These are phyloP conservation scores for Liodrosophila aerea DNA, from an alignment of 2,888 invertebrate genomes.

Conservation along the genomic window DNA sequence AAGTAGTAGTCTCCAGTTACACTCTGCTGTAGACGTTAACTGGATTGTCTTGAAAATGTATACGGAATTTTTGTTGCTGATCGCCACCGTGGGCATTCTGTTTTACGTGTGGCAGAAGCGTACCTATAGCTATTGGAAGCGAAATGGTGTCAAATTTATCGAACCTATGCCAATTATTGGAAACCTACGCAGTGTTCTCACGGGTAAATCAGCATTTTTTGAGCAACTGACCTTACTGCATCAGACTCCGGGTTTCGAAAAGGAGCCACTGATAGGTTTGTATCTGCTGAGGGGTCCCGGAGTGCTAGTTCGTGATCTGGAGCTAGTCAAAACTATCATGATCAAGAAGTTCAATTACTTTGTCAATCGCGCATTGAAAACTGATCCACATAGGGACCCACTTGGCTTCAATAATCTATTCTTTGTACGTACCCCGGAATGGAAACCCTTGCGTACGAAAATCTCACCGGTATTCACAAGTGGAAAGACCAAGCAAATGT, in stretches of 20 bases:
- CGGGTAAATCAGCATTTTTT: constrained; percentile 1
- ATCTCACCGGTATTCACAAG: constrained; percentile 82
- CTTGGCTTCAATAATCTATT: constrained; percentile 17
- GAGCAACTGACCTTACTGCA: constrained; percentile 2
- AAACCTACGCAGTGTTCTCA: not conserved
- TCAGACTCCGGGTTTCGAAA: constrained; percentile 1
- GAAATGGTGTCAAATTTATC: not conserved
- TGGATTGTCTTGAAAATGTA: constrained; percentile 1
- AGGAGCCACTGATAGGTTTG: constrained; percentile 9
- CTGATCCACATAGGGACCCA: constrained; percentile 11
- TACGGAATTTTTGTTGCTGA: not conserved
- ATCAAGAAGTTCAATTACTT: constrained; percentile 82
- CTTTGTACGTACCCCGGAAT: constrained; percentile 5
- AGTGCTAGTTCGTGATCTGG: constrained; percentile 11
- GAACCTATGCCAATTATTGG: constrained; percentile 11
- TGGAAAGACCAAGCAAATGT: constrained; percentile 77
- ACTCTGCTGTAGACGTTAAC: not conserved
- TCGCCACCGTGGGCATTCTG: not conserved
- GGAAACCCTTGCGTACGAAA: constrained; percentile 61
- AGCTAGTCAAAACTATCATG: constrained; percentile 74
- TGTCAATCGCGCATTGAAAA: constrained; percentile 4
- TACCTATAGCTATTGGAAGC: constrained; percentile 8
- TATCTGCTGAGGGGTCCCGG: constrained; percentile 12
- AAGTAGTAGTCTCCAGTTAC: constrained; percentile 1
- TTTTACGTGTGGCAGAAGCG: constrained; percentile 16